These are phyloP conservation scores for Spinus olivaceus DNA, from an alignment of 2,797 vertebrate species.

Conservation along the genomic window DNA sequence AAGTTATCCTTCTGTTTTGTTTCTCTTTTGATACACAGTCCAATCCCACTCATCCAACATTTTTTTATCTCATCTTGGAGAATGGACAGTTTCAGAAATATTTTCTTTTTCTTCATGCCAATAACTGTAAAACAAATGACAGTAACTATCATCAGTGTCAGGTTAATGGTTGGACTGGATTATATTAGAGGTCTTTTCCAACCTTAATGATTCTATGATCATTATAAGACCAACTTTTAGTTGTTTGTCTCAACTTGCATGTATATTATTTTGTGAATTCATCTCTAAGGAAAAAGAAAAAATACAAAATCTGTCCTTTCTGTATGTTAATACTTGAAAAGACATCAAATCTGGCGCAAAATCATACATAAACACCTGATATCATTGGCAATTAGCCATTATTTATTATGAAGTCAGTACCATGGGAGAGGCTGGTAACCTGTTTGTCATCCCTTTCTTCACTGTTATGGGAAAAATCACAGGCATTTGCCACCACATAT, in stretches of 20 bases:
- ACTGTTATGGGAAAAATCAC: neutral
- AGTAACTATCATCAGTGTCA: neutral
- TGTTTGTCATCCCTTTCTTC: neutral
- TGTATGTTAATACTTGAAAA: neutral
- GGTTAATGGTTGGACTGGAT: neutral
- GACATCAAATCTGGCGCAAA: neutral
- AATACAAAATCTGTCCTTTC: neutral
- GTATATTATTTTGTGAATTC: neutral
- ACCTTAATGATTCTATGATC: neutral
- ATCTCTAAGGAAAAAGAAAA: neutral
- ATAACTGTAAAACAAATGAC: neutral
- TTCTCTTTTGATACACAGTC: neutral
- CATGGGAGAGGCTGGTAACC: neutral
- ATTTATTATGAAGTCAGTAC: neutral
- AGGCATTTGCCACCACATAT: fast-evolving
- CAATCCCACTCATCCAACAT: neutral
- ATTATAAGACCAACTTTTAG: neutral
- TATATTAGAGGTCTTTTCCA: neutral
- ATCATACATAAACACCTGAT: neutral
- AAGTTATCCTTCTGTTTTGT: neutral
- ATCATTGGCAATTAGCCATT: neutral
- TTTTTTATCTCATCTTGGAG: neutral
- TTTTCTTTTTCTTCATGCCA: neutral
- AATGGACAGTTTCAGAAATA: neutral
- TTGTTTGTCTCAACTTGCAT: neutral